A percentile compares a stretch with the other conserved stretches of the same genome.
Evolutionary conservation across 2,888 invertebrate genomes (phyloP).

Genomic region (Drepana falcataria): DNA sequence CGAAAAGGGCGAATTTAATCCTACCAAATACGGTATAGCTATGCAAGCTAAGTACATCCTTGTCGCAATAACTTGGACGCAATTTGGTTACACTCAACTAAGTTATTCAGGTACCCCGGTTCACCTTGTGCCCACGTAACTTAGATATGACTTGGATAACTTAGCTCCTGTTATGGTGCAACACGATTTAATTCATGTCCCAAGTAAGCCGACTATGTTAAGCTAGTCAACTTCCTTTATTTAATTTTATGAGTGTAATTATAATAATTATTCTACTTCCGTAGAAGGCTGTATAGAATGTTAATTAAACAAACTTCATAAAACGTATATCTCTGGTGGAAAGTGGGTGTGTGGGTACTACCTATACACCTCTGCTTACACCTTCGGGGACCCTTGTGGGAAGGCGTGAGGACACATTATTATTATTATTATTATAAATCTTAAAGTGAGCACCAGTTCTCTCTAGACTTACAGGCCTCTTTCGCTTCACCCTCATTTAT

Average conservation of each 20-base stretch:
- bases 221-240: background rate
- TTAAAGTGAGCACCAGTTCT: too few relatives aligned
- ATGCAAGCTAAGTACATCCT: background rate
- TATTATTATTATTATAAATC: too few relatives aligned
- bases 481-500: too few relatives aligned
- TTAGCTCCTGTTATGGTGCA: slow-evolving; percentile 1
- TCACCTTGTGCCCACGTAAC: slow-evolving; percentile 1
- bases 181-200: slow-evolving; percentile 1
- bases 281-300: background rate
- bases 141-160: slow-evolving; percentile 1
- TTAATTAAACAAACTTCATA: background rate
- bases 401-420: too few relatives aligned
- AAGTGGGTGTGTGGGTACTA: too few relatives aligned
- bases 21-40: too few relatives aligned
- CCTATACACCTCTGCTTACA: too few relatives aligned
- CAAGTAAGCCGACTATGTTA: background rate
- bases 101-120: background rate
- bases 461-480: too few relatives aligned
- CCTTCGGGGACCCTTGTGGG: too few relatives aligned
- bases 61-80: background rate
- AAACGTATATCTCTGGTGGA: too few relatives aligned
- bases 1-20: too few relatives aligned
- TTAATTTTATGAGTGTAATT: background rate
- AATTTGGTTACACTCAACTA: background rate
- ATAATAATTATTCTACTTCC: background rate